Evolutionary conservation across 2,113 vertebrate genomes (phyloP).

Genomic region (Psammodynastes pulverulentus): DNA sequence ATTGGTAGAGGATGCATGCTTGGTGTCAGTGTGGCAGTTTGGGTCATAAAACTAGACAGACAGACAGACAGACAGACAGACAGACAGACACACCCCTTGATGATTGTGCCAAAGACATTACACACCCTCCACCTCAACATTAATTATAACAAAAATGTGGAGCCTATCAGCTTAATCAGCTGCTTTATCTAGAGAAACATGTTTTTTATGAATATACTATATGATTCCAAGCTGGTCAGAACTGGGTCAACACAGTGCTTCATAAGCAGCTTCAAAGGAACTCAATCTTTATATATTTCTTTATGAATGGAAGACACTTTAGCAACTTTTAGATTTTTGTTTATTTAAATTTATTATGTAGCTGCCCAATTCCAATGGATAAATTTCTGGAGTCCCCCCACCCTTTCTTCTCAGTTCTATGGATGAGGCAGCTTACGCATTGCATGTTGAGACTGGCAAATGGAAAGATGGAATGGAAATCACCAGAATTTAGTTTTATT

Average conservation of each 20-base stretch:
- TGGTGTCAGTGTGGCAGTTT: background rate
- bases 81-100: background rate
- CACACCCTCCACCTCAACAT: background rate
- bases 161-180: background rate
- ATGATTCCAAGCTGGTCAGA: background rate
- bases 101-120: background rate
- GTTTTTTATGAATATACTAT: background rate
- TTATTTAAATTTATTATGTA: background rate
- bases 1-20: background rate
- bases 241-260: background rate
- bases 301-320: background rate
- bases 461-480: constrained; percentile 52
- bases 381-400: background rate
- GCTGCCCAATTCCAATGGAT: constrained; percentile 17
- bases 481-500: constrained; percentile 61
- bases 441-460: constrained; percentile 44
- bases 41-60: background rate
- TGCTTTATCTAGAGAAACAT: background rate
- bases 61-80: too few species aligned
- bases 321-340: background rate
- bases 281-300: background rate
- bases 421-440: constrained; percentile 39
- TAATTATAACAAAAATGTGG: background rate
- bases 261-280: background rate
- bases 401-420: background rate